Conservation (phyloP, 2,888 invertebrate species). For the Micropterix aruncella region DNA sequence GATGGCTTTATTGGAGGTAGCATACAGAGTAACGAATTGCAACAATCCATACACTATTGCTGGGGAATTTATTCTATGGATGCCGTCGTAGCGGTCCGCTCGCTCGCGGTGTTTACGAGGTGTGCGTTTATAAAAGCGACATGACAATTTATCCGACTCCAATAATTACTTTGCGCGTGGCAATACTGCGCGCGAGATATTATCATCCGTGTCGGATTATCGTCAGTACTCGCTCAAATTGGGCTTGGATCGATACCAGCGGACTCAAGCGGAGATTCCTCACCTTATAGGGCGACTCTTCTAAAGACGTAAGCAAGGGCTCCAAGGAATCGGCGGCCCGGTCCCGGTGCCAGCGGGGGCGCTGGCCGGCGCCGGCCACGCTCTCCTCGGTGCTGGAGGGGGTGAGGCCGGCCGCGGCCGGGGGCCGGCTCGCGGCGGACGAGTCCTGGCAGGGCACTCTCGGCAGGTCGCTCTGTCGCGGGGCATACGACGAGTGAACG, state of each 20-base stretch:
- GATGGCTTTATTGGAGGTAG: too few relatives aligned
- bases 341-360: conserved; percentile 6
- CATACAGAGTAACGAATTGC: too few relatives aligned
- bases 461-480: conserved; percentile 44
- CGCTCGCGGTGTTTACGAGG: too few relatives aligned
- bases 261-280: too few relatives aligned
- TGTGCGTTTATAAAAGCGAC: too few relatives aligned
- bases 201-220: neutral
- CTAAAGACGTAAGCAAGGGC: conserved; percentile 45
- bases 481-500: conserved; percentile 20
- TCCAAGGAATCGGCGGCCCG: conserved; percentile 38
- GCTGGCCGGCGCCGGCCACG: conserved; percentile 14
- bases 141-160: too few relatives aligned
- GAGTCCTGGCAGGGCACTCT: conserved; percentile 32
- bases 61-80: too few relatives aligned
- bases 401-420: conserved; percentile 23
- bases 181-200: neutral
- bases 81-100: too few relatives aligned
- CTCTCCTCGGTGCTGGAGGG: conserved; percentile 43
- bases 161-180: neutral
- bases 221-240: too few relatives aligned
- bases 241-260: too few relatives aligned
- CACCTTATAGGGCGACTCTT: conserved; percentile 34
- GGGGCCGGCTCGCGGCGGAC: conserved; percentile 8
- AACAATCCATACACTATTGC: too few relatives aligned